phyloP scores from a whole-genome alignment of 2,797 vertebrate genomes.

The Aulostomus chinensis region DNA sequence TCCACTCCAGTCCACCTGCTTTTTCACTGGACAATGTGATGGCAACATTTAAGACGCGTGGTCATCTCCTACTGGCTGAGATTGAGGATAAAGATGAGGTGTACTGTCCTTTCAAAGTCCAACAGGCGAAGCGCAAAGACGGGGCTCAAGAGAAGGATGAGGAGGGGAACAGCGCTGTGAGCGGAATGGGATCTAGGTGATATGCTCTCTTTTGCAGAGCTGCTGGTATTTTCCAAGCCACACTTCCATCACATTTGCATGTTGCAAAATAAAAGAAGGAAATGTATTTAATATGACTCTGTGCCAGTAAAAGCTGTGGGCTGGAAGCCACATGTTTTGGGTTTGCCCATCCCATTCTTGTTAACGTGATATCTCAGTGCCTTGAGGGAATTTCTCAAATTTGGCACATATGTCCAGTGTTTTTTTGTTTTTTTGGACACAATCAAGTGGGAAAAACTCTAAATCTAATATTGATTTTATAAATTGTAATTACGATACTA shows the following conservation, averaged over 20 bases:
- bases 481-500: too few species aligned
- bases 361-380: too few species aligned
- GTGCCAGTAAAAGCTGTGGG: too few species aligned
- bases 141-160: conserved; percentile 57
- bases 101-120: conserved; percentile 68
- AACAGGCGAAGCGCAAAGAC: conserved; percentile 64
- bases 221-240: not conserved
- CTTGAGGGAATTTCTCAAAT: too few species aligned
- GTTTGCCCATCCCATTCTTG: too few species aligned
- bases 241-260: not conserved
- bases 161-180: conserved; percentile 39
- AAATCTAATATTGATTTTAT: too few species aligned
- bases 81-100: conserved; percentile 88
- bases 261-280: not conserved
- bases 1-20: conserved; percentile 77
- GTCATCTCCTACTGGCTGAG: conserved; percentile 82
- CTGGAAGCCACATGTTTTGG: too few species aligned
- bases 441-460: too few species aligned
- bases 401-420: too few species aligned
- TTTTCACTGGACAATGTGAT: conserved; percentile 84
- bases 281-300: too few species aligned
- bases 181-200: conserved; percentile 77
- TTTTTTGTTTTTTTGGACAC: too few species aligned
- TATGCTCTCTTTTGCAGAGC: too few species aligned
- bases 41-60: conserved; percentile 84